Evolutionary conservation across 1,140 invertebrate species (phyloP).

Genomic region (Leptopilina boulardi): DNA sequence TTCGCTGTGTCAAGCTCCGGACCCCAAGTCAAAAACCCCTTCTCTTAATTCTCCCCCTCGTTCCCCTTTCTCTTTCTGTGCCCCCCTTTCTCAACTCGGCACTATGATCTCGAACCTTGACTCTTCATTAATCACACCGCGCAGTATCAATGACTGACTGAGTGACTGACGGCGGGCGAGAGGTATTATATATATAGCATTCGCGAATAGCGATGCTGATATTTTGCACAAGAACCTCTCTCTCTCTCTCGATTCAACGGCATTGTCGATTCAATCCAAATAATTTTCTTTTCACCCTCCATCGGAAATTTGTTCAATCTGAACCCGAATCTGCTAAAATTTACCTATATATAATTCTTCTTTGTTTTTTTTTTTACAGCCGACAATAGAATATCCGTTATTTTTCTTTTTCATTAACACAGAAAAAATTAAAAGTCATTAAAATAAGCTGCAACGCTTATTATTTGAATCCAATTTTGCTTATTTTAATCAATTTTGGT

Average conservation of each 20-base stretch:
- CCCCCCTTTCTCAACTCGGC: slow-evolving; percentile 61
- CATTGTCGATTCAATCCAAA: slow-evolving; percentile 46
- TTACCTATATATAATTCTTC: no score
- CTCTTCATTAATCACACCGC: slow-evolving; percentile 75
- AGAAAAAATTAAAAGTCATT: no score
- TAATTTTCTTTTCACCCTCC: slow-evolving; percentile 52
- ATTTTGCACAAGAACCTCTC: slow-evolving; percentile 55
- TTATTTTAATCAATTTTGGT: no score
- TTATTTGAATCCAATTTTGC: no score
- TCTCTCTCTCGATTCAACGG: slow-evolving; percentile 52
- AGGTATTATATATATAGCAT: slow-evolving; percentile 65
- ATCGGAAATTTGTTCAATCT: slow-evolving; percentile 21
- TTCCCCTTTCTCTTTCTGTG: background rate
- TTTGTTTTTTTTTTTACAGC: no score
- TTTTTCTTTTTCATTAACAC: no score
- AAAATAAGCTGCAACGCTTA: no score
- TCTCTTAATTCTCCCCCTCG: background rate
- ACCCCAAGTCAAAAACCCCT: slow-evolving; percentile 45
- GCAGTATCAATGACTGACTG: slow-evolving; percentile 76
- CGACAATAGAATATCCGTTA: no score
- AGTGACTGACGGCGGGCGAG: slow-evolving; percentile 73
- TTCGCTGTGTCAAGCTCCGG: slow-evolving; percentile 62
- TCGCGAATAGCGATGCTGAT: slow-evolving; percentile 60
- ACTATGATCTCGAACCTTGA: slow-evolving; percentile 74
- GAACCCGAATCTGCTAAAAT: no score